These are phyloP conservation scores for Coleophora deauratella DNA, from an alignment of 2,888 invertebrate genomes.

Conservation along the genomic window DNA sequence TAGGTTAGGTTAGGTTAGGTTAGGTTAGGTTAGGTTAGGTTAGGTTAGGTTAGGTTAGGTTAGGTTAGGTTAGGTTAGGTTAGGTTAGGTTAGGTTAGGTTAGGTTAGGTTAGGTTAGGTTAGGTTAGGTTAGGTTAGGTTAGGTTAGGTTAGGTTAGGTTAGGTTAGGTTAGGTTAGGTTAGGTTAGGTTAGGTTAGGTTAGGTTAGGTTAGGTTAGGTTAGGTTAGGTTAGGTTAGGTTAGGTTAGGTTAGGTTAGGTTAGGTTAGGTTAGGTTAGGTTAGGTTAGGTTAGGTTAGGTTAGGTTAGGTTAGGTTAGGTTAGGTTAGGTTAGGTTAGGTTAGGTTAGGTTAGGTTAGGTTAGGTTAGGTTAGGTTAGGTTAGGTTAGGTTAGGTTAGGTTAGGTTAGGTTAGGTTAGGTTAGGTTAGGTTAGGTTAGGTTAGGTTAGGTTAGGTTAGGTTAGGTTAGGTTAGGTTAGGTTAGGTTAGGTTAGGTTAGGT, in stretches of 20 bases:
- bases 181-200: constrained; percentile 6
- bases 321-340: constrained; percentile 14
- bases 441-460: constrained; percentile 11
- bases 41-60: too few species aligned
- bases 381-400: constrained; percentile 10
- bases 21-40: too few species aligned
- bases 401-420: constrained; percentile 12
- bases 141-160: too few species aligned
- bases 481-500: constrained; percentile 5
- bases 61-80: too few species aligned
- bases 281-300: constrained; percentile 11
- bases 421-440: constrained; percentile 12
- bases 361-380: constrained; percentile 9
- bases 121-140: too few species aligned
- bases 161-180: too few species aligned
- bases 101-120: too few species aligned
- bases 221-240: constrained; percentile 9
- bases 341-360: constrained; percentile 14
- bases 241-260: constrained; percentile 7
- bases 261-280: constrained; percentile 9
- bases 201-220: constrained; percentile 5
- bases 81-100: too few species aligned
- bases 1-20: too few species aligned
- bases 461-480: constrained; percentile 11
- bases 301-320: constrained; percentile 8